Evolutionary conservation across 1,140 invertebrate species (phyloP).

Genomic region (Drosophila kanapiae): DNA sequence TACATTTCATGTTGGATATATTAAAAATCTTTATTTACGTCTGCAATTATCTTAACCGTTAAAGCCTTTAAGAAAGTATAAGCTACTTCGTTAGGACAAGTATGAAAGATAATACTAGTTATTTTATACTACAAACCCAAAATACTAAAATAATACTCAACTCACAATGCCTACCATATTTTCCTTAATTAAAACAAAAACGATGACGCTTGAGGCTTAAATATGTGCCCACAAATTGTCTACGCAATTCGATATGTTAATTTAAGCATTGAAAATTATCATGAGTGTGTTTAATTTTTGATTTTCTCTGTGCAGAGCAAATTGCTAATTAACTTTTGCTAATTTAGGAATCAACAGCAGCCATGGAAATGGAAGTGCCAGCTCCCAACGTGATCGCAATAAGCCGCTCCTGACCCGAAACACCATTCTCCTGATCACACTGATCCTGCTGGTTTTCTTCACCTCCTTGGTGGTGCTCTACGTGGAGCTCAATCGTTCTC

Average conservation of each 20-base stretch:
- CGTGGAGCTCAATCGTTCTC: conserved; percentile 51
- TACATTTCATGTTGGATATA: too few relatives aligned
- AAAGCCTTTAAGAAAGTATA: background rate
- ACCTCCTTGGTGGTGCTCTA: conserved; percentile 61
- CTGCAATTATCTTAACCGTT: background rate
- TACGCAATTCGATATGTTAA: background rate
- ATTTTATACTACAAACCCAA: background rate
- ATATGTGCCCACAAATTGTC: background rate
- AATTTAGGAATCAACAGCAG: conserved; percentile 67
- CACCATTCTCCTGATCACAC: conserved; percentile 55
- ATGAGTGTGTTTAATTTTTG: background rate
- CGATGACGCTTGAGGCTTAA: background rate
- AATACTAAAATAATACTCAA: background rate
- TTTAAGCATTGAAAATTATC: background rate
- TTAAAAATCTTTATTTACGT: background rate
- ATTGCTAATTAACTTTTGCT: conserved; percentile 35
- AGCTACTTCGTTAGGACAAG: background rate
- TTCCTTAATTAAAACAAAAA: background rate
- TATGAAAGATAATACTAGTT: background rate
- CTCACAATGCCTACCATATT: background rate
- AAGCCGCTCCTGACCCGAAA: conserved; percentile 61
- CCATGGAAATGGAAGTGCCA: conserved; percentile 29
- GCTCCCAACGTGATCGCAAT: conserved; percentile 8
- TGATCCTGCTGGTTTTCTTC: conserved; percentile 65
- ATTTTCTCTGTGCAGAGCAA: conserved; percentile 2